These are phyloP conservation scores for Hirtodrosophila histrioides DNA, from an alignment of 2,888 invertebrate species.

Conservation along the genomic window DNA sequence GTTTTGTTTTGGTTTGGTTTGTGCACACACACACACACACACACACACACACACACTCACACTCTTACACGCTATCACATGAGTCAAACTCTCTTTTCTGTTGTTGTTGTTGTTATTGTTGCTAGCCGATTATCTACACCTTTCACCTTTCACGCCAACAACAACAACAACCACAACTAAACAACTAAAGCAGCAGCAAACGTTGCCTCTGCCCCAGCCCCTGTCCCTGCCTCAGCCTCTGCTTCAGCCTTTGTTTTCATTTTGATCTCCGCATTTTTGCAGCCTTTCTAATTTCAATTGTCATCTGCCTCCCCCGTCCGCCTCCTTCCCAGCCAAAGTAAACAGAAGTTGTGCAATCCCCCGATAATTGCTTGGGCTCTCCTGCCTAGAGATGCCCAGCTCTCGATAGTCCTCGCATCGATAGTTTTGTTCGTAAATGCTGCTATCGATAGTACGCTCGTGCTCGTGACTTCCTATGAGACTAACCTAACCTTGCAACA, in stretches of 20 bases:
- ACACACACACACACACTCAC: constrained; percentile 7
- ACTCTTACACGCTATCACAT: constrained; percentile 73
- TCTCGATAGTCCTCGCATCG: too few relatives aligned
- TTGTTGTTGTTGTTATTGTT: constrained; percentile 33
- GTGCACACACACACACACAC: constrained; percentile 19
- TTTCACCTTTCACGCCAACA: constrained; percentile 68
- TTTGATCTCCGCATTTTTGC: constrained; percentile 52
- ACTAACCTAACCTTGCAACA: too few relatives aligned
- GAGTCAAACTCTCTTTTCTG: constrained; percentile 62
- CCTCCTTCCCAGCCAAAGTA: neutral
- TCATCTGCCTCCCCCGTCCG: constrained; percentile 23
- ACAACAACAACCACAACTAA: constrained; percentile 33
- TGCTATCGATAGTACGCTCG: too few relatives aligned
- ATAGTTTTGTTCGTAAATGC: too few relatives aligned
- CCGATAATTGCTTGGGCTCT: constrained; percentile 23
- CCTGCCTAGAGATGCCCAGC: too few relatives aligned
- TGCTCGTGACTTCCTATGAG: too few relatives aligned
- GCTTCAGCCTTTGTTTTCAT: constrained; percentile 31
- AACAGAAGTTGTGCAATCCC: constrained; percentile 46
- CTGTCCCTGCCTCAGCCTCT: constrained; percentile 4
- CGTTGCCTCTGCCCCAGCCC: constrained; percentile 22
- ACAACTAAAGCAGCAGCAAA: constrained; percentile 14
- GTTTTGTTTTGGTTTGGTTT: constrained; percentile 20
- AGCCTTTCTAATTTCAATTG: constrained; percentile 81
- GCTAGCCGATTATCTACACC: constrained; percentile 71